Evolutionary conservation across 2,888 invertebrate genomes (phyloP), one percentile per base, ranked within the genome.

Genomic region (Hydraecia micacea): DNA sequence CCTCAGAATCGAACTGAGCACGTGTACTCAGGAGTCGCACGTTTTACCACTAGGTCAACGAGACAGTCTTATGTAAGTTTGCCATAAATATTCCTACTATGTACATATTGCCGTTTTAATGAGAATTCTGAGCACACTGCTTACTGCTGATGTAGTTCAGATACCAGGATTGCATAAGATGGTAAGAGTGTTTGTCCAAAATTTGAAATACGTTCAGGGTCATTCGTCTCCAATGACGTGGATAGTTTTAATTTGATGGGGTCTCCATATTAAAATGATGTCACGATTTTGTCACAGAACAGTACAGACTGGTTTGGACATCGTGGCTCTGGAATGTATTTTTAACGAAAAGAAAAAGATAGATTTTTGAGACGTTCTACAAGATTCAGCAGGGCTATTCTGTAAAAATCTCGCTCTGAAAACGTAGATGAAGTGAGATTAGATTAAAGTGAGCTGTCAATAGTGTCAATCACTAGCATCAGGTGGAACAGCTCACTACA

Each of bases 141-240:
- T 32, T 8, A 46, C 73, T 49, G 32, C 32, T 36, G 75, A 81
- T 68, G 32, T 82, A 9, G 68, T 69, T 65, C 63, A 58, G 55
- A 81, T 80, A 82, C 76, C 49, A 75, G 66, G 46, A 4, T 82
- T 80, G 58, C 63, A 68, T 80, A 75, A 68, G 0, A 36, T 68
- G 15, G 4, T 63, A 68, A 49, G 63, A 15, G 21, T 39, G 52
- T 66, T 39, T 76, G 32, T 58, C 68, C 25, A 82, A 82, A 49
- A 82, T 46, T 21, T 18, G 36, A 8, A 28, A 52, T 36, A 8
- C 11, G 32, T 21, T 49, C 49, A 49, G 52, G 52, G 21, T 21
- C 52, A 52, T 52, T 52, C 52, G 52, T 52, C 21, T 52, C 21
- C 8, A 52, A 21, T 68, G n/a, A 65, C 68, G 58, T 69, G 76